Percentiles rank a stretch among this genome's conserved stretches.
These are phyloP conservation scores for Colaptes auratus DNA, from an alignment of 2,113 vertebrate genomes.

Conservation along the genomic window DNA sequence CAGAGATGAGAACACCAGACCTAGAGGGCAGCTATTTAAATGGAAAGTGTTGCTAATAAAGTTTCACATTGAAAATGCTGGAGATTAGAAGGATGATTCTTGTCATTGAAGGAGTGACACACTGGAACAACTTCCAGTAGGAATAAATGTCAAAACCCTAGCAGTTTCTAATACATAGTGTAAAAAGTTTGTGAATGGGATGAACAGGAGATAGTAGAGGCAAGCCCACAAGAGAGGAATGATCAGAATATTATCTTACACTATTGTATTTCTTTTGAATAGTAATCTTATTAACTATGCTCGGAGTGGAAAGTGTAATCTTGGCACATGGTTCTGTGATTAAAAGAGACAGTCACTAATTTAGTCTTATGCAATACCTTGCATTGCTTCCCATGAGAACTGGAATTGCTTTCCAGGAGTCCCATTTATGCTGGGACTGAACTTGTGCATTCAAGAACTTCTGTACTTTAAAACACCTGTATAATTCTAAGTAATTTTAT, in stretches of 20 bases:
- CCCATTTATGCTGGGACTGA: not conserved
- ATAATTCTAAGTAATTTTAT: not conserved
- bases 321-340: rapidly evolving
- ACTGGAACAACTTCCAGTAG: not conserved
- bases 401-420: not conserved
- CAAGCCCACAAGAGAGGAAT: not conserved
- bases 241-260: not conserved
- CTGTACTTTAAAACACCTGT: not conserved
- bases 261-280: not conserved
- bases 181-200: not conserved
- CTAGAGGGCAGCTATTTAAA: not conserved
- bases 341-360: not conserved
- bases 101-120: not conserved
- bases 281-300: not conserved
- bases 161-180: not conserved
- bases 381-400: not conserved
- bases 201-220: not conserved
- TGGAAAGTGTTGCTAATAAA: not conserved
- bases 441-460: not conserved
- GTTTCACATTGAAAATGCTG: not conserved
- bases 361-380: not conserved
- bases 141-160: not conserved
- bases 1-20: not conserved
- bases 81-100: not conserved
- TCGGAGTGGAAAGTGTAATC: not conserved